phyloP scores from a whole-genome alignment of 2,113 vertebrate species.

The Polypterus senegalus region DNA sequence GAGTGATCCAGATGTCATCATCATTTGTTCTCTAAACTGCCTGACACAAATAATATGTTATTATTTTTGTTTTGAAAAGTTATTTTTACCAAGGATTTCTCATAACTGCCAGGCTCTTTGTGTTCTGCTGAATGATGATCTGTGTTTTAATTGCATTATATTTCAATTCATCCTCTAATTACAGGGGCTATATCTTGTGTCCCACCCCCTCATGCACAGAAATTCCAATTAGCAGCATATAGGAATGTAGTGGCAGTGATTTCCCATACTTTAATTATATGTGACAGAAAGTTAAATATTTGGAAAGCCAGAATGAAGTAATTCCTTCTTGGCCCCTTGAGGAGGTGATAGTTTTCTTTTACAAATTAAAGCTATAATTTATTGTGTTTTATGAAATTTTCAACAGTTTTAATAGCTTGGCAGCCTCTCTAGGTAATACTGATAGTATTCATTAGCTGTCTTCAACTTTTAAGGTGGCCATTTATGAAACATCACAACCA shows the following conservation, averaged over 20 bases:
- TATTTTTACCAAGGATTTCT: neutral
- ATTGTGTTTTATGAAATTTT: neutral
- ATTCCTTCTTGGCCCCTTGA: constrained; percentile 1
- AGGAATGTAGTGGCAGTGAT: neutral
- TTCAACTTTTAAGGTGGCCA: too few relatives aligned
- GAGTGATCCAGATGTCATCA: too few relatives aligned
- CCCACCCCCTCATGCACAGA: too few relatives aligned
- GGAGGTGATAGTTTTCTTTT: too few relatives aligned
- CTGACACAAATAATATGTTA: too few relatives aligned
- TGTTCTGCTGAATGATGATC: constrained; percentile 2
- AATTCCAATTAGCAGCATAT: too few relatives aligned
- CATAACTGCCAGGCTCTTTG: neutral
- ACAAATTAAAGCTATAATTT: neutral
- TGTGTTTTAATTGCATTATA: constrained; percentile 1
- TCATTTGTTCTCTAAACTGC: too few relatives aligned
- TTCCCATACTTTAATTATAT: neutral
- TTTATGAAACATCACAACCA: too few relatives aligned
- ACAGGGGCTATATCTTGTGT: too few relatives aligned
- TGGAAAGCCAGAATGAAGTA: neutral
- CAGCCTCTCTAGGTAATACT: too few relatives aligned
- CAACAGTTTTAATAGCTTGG: neutral
- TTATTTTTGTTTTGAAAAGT: too few relatives aligned
- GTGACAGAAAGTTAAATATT: constrained; percentile 7
- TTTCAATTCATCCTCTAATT: constrained; percentile 8
- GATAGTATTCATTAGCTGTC: too few relatives aligned